Conservation (phyloP, 1,140 invertebrate genomes). For the Drosophila lacteicornis region DNA sequence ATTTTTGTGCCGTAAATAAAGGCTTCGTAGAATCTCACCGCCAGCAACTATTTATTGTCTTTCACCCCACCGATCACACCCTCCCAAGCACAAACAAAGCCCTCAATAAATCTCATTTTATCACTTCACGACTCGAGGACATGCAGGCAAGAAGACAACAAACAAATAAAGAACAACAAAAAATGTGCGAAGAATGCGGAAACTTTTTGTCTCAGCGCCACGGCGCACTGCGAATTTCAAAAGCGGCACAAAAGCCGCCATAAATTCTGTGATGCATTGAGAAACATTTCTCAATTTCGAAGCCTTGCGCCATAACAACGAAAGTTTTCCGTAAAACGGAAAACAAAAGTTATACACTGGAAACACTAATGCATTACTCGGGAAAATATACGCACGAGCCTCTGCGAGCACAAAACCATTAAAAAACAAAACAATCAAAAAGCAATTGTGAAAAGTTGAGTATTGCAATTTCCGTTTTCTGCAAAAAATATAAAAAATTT, state of each 20-base stretch:
- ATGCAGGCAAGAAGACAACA: slow-evolving; percentile 20
- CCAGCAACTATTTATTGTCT: slow-evolving; percentile 63
- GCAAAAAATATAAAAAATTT: background rate
- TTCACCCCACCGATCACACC: slow-evolving; percentile 25
- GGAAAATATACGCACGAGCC: background rate
- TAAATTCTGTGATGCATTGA: slow-evolving; percentile 65
- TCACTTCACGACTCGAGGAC: slow-evolving; percentile 65
- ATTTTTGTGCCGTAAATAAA: slow-evolving; percentile 64
- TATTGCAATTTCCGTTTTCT: background rate
- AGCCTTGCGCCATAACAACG: slow-evolving; percentile 32
- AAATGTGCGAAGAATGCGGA: slow-evolving; percentile 20
- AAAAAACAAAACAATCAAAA: slow-evolving; percentile 33
- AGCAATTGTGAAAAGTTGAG: slow-evolving; percentile 7
- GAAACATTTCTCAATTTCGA: slow-evolving; percentile 58
- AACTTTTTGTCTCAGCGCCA: slow-evolving; percentile 55
- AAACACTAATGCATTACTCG: slow-evolving; percentile 23
- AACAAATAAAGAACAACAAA: slow-evolving; percentile 6
- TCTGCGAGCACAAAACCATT: slow-evolving; percentile 7
- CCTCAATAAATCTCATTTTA: slow-evolving; percentile 76
- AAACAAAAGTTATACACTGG: slow-evolving; percentile 40
- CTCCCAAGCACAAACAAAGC: slow-evolving; percentile 43
- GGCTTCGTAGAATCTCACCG: slow-evolving; percentile 53
- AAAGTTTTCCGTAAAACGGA: slow-evolving; percentile 21
- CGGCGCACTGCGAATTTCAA: slow-evolving; percentile 33
- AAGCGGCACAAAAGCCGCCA: slow-evolving; percentile 55